phyloP scores from a whole-genome alignment of 1,140 invertebrate species.

The Araneus ventricosus region DNA sequence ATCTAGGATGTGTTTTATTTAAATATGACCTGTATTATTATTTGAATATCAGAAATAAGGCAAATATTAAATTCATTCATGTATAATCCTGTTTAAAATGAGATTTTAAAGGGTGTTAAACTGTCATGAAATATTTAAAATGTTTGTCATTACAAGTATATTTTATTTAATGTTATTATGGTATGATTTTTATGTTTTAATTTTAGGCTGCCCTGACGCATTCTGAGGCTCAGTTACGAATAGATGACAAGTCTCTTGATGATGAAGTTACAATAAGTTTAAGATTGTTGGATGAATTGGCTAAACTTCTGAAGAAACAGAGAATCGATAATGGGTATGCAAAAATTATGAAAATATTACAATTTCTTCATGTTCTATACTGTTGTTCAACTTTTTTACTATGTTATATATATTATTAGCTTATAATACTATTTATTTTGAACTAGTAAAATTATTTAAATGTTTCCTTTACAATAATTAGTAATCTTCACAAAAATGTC shows the following conservation, averaged over 20 bases:
- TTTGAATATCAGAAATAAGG: no score
- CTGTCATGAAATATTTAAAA: no score
- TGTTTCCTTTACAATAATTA: no score
- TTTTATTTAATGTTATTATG: neutral
- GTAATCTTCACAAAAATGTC: no score
- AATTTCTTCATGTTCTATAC: neutral
- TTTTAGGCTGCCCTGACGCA: slow-evolving; percentile 93
- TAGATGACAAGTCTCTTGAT: slow-evolving; percentile 89
- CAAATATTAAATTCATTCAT: no score
- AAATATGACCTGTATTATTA: no score
- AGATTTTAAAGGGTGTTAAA: no score
- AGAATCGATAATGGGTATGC: slow-evolving; percentile 91
- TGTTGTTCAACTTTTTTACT: neutral
- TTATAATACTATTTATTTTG: neutral
- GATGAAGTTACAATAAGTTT: slow-evolving; percentile 88
- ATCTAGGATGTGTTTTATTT: no score
- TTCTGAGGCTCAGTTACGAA: slow-evolving; percentile 95
- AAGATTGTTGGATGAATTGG: slow-evolving; percentile 89
- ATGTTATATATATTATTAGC: no score
- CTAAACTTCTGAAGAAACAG: slow-evolving; percentile 92
- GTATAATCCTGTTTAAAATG: no score
- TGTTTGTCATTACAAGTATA: no score
- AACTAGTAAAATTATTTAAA: neutral
- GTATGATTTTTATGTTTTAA: neutral
- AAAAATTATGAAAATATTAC: neutral